phyloP scores from a whole-genome alignment of 2,888 invertebrate species.

The Nasonovia ribisnigri region DNA sequence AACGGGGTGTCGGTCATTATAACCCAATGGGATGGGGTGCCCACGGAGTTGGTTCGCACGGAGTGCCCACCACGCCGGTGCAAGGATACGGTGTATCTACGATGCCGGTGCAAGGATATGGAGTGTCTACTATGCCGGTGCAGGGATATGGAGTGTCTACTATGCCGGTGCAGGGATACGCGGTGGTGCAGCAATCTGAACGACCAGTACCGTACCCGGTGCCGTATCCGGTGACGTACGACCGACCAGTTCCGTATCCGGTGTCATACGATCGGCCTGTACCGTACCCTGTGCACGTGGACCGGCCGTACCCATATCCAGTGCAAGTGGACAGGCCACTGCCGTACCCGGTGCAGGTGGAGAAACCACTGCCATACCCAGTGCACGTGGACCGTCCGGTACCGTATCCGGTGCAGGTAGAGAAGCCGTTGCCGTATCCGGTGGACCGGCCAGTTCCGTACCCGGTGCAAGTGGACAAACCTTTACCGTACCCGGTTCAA shows the following conservation, averaged over 20 bases:
- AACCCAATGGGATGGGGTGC: slow-evolving; percentile 46
- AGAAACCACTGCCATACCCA: slow-evolving; percentile 51
- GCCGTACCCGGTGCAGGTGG: slow-evolving; percentile 48
- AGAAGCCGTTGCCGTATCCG: slow-evolving; percentile 68
- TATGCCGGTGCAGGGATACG: slow-evolving; percentile 2
- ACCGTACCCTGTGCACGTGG: slow-evolving; percentile 39
- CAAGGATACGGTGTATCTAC: not conserved
- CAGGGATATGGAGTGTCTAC: not conserved
- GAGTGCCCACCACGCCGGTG: slow-evolving; percentile 48
- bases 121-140: not conserved
- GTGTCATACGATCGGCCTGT: slow-evolving; percentile 37
- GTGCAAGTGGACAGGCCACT: slow-evolving; percentile 31
- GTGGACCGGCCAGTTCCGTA: slow-evolving; percentile 68
- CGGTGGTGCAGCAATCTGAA: not conserved
- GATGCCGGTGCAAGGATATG: slow-evolving; percentile 20
- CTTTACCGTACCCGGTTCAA: slow-evolving; percentile 68
- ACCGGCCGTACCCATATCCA: slow-evolving; percentile 47
- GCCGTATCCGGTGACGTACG: slow-evolving; percentile 20
- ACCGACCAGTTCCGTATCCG: slow-evolving; percentile 44
- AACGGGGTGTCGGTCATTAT: slow-evolving; percentile 44
- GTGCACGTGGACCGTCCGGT: slow-evolving; percentile 67
- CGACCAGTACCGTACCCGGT: slow-evolving; percentile 44
- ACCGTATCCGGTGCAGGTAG: slow-evolving; percentile 68
- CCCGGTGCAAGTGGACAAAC: slow-evolving; percentile 60
- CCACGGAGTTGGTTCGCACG: slow-evolving; percentile 32